Evolutionary conservation across 2,888 invertebrate genomes (phyloP).

Genomic region (Ormyrus nitidulus): DNA sequence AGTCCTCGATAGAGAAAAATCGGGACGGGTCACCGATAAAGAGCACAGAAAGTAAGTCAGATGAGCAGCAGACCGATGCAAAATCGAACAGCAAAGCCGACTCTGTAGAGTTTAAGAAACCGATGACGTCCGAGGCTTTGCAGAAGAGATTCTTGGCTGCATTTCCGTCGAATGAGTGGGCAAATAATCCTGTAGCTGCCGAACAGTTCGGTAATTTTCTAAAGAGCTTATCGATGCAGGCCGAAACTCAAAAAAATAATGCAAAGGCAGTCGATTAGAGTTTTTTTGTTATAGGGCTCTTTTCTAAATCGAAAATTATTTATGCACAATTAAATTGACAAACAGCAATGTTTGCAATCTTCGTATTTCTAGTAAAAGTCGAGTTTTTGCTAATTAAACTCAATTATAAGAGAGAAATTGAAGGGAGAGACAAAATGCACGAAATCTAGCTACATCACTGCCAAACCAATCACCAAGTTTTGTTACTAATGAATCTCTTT

Average conservation of each 20-base stretch:
- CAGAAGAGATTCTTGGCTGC: slow-evolving; percentile 64
- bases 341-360: slow-evolving; percentile 10
- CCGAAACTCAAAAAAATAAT: slow-evolving; percentile 57
- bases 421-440: slow-evolving; percentile 16
- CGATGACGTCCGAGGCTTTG: slow-evolving; percentile 62
- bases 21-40: slow-evolving; percentile 4
- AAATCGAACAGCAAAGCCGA: slow-evolving; percentile 24
- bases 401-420: background rate
- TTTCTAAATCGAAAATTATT: slow-evolving; percentile 21
- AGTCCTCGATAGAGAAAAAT: slow-evolving; percentile 31
- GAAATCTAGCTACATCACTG: slow-evolving; percentile 53
- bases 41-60: background rate
- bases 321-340: slow-evolving; percentile 38
- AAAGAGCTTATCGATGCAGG: slow-evolving; percentile 62
- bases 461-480: slow-evolving; percentile 43
- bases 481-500: slow-evolving; percentile 10
- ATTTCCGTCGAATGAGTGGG: slow-evolving; percentile 67
- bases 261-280: slow-evolving; percentile 46
- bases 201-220: slow-evolving; percentile 66
- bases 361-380: slow-evolving; percentile 25
- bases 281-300: background rate
- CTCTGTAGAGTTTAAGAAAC: slow-evolving; percentile 35
- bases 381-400: slow-evolving; percentile 31
- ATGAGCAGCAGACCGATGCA: slow-evolving; percentile 20
- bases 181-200: slow-evolving; percentile 63